Base-by-base conservation (phyloP, 2,888 invertebrate genomes). In the Hyposoter didymator region DNA sequence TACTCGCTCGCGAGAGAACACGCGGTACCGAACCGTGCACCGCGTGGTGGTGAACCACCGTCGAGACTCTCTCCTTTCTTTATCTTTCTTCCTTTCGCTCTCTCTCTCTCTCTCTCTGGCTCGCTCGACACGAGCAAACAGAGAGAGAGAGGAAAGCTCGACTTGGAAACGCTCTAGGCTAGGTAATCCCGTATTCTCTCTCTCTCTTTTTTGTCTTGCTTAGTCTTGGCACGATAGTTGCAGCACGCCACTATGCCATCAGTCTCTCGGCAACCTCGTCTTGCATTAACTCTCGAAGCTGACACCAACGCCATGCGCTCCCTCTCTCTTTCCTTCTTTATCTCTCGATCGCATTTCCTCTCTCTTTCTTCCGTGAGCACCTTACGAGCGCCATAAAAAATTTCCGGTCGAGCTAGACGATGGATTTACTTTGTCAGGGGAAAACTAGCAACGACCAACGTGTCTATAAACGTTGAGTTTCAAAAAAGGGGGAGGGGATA, bases 171-270 rank as follows among this genome's bases (percentile, higher is more conserved):
- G 72, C 52, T 28, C 52, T 70, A 62, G 47, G 62, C 28, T 39
- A 47, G 62, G 62, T n/a, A 28, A 47, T 67, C 43, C 45, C 72
- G 47, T 59, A 73, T 64, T 84, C 73, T 62, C 52, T 52, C 43
- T 32, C 52, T 43, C 62, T 47, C 66, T 32, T 22, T 39, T 49
- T 49, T 49, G 4, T 59, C 59, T 28, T 28, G 22, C 28, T 59
- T 6, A 12, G 66, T 62, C 66, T 52, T 62, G 43, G 66, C 82
- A 78, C 80, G 83, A 85, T 80, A 80, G 80, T 80, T 85, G 85
- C 83, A 90, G 80, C 85, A 90, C 90, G 91, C 89, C 85, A 90
- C 87, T 87, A 72, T 84, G 85, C 87, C 88, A 88, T 88, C 89
- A 84, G 84, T 90, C 87, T 88, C 83, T 88, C 83, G 83, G 82